Conservation (phyloP, 64 coral and sea anemone species). For the Orbicella faveolata region DNA sequence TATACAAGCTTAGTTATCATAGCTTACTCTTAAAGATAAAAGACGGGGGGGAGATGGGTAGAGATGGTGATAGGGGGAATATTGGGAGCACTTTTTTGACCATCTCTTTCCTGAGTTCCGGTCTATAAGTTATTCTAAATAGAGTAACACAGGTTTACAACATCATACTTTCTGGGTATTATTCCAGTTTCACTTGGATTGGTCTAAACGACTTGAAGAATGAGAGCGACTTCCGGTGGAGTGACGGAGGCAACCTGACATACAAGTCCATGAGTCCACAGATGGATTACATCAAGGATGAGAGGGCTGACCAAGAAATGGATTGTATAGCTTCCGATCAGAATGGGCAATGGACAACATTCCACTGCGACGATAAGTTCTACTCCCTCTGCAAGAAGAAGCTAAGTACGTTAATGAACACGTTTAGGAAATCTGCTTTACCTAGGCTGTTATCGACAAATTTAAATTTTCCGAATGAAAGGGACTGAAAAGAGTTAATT, state of each 20-base stretch:
- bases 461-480: too few species aligned
- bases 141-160: too few species aligned
- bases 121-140: too few species aligned
- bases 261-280: conserved; percentile 82
- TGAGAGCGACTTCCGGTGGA: conserved; percentile 74
- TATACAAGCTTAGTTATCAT: too few species aligned
- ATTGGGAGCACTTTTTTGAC: too few species aligned
- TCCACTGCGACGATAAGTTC: conserved; percentile 88
- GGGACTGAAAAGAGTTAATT: too few species aligned
- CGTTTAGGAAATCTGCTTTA: too few species aligned
- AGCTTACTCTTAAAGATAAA: too few species aligned
- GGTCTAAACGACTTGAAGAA: conserved; percentile 81
- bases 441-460: too few species aligned
- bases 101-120: too few species aligned
- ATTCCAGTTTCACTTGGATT: conserved; percentile 76
- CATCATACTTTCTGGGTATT: not conserved
- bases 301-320: conserved; percentile 53
- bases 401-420: conserved; percentile 56
- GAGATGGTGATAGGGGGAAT: too few species aligned
- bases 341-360: conserved; percentile 86
- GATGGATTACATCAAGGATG: conserved; percentile 71
- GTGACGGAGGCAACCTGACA: conserved; percentile 39
- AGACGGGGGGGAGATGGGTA: too few species aligned
- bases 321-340: conserved; percentile 76
- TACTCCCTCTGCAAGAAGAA: conserved; percentile 88